Evolutionary conservation across 2,113 vertebrate genomes (phyloP).

Genomic region (Marmota flaviventris): DNA sequence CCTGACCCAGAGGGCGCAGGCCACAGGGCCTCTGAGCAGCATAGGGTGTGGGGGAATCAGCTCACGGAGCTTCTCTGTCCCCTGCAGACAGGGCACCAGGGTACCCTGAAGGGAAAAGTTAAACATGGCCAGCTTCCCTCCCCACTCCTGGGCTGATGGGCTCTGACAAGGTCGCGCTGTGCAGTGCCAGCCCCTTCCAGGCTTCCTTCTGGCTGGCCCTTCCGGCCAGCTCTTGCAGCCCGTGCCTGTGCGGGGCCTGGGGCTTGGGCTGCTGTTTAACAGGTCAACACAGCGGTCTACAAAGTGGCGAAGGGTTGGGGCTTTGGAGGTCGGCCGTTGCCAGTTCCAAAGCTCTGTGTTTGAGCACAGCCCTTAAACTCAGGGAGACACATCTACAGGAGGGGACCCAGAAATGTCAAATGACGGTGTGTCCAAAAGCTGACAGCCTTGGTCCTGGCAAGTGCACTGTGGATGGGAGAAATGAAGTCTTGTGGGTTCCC

Average conservation of each 20-base stretch:
- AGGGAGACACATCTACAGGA: neutral
- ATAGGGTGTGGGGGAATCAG: neutral
- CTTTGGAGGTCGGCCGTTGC: neutral
- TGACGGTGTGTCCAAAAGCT: neutral
- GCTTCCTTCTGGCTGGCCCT: no score
- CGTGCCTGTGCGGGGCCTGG: no score
- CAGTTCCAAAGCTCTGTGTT: neutral
- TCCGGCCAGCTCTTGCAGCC: neutral
- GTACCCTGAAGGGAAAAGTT: neutral
- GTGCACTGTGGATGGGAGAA: neutral
- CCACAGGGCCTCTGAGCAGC: neutral
- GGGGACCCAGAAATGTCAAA: accelerated
- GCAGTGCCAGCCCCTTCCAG: neutral
- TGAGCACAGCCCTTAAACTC: neutral
- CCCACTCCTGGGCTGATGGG: accelerated
- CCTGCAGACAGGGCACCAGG: neutral
- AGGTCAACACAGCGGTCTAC: neutral
- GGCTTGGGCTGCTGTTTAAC: no score
- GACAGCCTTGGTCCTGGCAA: accelerated
- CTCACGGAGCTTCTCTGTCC: neutral
- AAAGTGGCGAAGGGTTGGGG: neutral
- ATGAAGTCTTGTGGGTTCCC: neutral
- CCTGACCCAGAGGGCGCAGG: neutral
- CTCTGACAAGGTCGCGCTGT: neutral
- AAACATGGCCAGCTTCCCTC: neutral